Conservation (phyloP, 2,797 vertebrate species). For the Mus minutoides region DNA sequence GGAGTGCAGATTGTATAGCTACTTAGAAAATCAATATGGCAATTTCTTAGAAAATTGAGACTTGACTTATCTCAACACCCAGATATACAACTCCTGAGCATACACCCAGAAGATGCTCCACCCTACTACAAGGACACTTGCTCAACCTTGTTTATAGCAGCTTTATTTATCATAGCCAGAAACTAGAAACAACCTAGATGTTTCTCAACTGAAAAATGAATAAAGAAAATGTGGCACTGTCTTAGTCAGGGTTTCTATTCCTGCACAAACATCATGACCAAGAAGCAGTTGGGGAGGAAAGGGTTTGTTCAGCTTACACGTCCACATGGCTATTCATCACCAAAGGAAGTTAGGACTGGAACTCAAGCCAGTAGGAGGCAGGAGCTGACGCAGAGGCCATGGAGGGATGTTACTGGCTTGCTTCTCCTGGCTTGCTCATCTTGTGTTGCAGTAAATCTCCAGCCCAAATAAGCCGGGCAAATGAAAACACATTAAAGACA, state of each 20-base stretch:
- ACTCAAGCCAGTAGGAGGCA: no score
- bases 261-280: no score
- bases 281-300: no score
- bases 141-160: not conserved
- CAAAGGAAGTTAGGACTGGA: no score
- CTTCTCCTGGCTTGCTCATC: no score
- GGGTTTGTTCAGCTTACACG: no score
- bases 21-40: not conserved
- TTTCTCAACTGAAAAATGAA: not conserved
- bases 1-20: not conserved
- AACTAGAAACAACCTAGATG: not conserved
- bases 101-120: not conserved
- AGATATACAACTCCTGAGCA: not conserved
- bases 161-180: not conserved
- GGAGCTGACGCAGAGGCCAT: no score
- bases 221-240: not conserved
- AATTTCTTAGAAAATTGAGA: not conserved
- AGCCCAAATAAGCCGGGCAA: no score
- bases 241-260: no score
- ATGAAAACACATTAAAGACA: not conserved
- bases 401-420: no score
- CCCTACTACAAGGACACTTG: not conserved
- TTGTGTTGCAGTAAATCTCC: no score
- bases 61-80: not conserved
- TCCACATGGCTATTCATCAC: no score